Evolutionary conservation across 2,797 vertebrate species (phyloP), one percentile per base, ranked within the genome.

Genomic region (Clamator glandarius): DNA sequence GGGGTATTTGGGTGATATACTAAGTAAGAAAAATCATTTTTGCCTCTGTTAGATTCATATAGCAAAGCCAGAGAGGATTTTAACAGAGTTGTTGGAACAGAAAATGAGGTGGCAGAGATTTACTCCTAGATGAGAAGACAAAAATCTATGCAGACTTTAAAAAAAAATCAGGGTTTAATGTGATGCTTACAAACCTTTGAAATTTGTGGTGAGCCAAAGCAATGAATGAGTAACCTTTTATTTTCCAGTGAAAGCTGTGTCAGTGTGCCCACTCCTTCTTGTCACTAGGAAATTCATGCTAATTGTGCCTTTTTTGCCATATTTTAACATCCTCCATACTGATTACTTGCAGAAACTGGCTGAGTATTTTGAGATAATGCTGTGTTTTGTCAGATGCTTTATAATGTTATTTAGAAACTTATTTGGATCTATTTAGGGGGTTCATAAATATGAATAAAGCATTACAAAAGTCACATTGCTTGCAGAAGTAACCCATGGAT

Each of bases 21-120:
- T 26, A 39, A 67, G 90, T 7, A 29, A 55, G 67, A 77, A 70
- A 61, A 63, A 16, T 36, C 41, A 3, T 1, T 35, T 92, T 81
- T 36, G 51, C 78, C 69, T 92, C 64, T 10, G 2, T 17, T 64
- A 99, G 98, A 95, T 98, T 55, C 97, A 98, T 35, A 93, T 98
- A 20, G 98, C 97, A 69, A 98, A 97, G 89, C 98, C 98, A 3
- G 98, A 98, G 95, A 97, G 96, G 8, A 97, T 98, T 96, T 97
- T 98, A 48, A 97, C 69, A 0, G 98, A 98, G 94, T 97, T 99
- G 63, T 90, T 98, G 96, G 98, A 98, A 23, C 95, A 97, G 87
- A 78, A 96, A 80, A 98, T 96, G 93, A 96, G 84, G 54, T 98
- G 98, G 95, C 96, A 75, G 96, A 98, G 98, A 89, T 98, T 98